Base-by-base conservation (phyloP, 1,140 invertebrate species). In the Drosophila orosa region DNA sequence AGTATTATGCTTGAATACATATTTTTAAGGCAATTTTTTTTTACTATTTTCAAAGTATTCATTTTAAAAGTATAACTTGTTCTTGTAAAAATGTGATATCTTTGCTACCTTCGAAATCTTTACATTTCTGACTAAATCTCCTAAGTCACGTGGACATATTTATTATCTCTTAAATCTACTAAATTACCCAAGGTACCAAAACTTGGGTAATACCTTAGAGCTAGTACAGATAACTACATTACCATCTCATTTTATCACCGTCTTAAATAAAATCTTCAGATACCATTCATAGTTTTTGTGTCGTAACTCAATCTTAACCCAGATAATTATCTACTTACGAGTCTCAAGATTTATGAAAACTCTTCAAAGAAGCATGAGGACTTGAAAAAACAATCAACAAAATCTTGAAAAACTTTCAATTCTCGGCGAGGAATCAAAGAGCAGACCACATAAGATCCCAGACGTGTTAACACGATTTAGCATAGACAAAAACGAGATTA, bases 391-490 rank as follows among this genome's bases (percentile, higher is more conserved):
- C 13, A 44, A 45, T 5, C 15, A 24, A 54, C 15, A 37, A 58
- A 35, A 35, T 33, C 24, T 60, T 45, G 19, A 73, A 54, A 59
- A 55, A 62, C 35, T 73, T 74, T 72, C 33, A 47, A 72, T 58
- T 35, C 54, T 35, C 33, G 40, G 27, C n/a, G 27, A 33, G 24
- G 40, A 37, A 25, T 17, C 22, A 48, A 60, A 37, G 42, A 13
- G 35, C 31, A 29, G 44, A 37, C 25, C 40, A 27, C 66, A 72
- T 47, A 35, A 48, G 44, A 58, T 45, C 15, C 17, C 24, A 42
- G 33, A 75, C 37, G 61, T 77, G 74, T 77, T 77, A 78, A 78
- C 74, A 77, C 52, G 69, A 52, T 83, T 78, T 55, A 72, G 40
- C 45, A 76, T 50, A 54, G 37, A 44, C 29, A 44, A 55, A 33